Evolutionary conservation across 2,113 vertebrate genomes (phyloP).

Genomic region (Serinus canaria): DNA sequence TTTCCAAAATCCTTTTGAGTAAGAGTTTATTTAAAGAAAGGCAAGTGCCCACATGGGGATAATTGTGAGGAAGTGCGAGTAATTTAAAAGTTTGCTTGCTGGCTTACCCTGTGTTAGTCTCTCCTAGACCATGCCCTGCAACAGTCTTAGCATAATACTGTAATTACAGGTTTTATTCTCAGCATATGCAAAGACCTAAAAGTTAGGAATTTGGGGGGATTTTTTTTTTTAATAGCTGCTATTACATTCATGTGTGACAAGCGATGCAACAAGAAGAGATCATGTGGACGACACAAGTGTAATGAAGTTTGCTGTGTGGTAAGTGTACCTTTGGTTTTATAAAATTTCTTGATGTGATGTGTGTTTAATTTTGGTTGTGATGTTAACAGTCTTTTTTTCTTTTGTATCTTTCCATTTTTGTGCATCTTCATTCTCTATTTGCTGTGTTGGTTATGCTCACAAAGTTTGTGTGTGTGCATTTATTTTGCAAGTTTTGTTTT

Average conservation of each 20-base stretch:
- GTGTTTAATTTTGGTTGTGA: background rate
- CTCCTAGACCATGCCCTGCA: background rate
- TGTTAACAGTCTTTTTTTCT: background rate
- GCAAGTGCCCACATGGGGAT: background rate
- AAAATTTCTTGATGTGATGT: background rate
- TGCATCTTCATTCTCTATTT: background rate
- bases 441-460: background rate
- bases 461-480: background rate
- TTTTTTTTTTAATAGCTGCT: conserved; percentile 70
- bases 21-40: background rate
- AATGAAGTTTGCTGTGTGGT: conserved; percentile 96
- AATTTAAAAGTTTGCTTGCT: background rate
- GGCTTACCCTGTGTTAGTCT: background rate
- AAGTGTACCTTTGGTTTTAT: conserved; percentile 39
- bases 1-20: background rate
- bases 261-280: conserved; percentile 93
- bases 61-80: background rate
- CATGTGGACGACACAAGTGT: conserved; percentile 95
- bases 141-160: background rate
- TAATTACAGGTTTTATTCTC: background rate
- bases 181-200: background rate
- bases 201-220: background rate
- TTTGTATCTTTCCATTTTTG: background rate
- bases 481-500: background rate
- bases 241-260: conserved; percentile 91